Evolutionary conservation across 2,113 vertebrate species (phyloP), one percentile per base, ranked within the genome.

Genomic region (Perca flavescens): DNA sequence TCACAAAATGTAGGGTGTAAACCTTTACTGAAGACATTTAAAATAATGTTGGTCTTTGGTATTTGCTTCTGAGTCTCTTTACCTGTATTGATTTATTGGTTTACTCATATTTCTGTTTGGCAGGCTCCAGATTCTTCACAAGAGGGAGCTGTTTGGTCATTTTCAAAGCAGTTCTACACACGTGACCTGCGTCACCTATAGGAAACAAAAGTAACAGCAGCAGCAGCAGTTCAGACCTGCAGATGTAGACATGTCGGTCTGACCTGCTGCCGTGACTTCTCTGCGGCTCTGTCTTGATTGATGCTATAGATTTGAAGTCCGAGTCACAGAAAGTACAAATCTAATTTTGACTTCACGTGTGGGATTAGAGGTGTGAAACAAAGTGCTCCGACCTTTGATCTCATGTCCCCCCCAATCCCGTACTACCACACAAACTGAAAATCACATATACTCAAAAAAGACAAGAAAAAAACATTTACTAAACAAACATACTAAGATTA

Each of bases 81-180:
- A 43, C 40, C 40, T 5, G 17, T 40, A 21, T 12, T 63, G 19
- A 56, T 43, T 43, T 11, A 11, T 43, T 43, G 40, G 40, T 43
- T n/a, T 34, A 34, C 66, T 34, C 11, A 60, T 13, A 31, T 14
- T 47, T 21, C 34, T 46, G 9, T 31, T 34, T 6, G 25, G 21
- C 46, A 34, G 6, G 6, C 17, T 34, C 25, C 17, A 34, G 63
- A 49, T 31, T 70, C 0, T 21, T 19, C 82, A 79, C 65, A 13
- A 79, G 79, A 73, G 34, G 76, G 79, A 53, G 76, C 83, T 56
- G 40, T 82, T 56, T 17, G 21, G 12, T 70, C 0, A 50, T 49
- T 31, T 17, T 60, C 52, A 47, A 1, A 63, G 21, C 6, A 0
- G 11, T 6, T 69, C 36, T 12, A 22, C 46, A 52, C 7, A 5